These are phyloP conservation scores for Pectinophora gossypiella DNA, from an alignment of 1,140 invertebrate genomes.

Conservation along the genomic window DNA sequence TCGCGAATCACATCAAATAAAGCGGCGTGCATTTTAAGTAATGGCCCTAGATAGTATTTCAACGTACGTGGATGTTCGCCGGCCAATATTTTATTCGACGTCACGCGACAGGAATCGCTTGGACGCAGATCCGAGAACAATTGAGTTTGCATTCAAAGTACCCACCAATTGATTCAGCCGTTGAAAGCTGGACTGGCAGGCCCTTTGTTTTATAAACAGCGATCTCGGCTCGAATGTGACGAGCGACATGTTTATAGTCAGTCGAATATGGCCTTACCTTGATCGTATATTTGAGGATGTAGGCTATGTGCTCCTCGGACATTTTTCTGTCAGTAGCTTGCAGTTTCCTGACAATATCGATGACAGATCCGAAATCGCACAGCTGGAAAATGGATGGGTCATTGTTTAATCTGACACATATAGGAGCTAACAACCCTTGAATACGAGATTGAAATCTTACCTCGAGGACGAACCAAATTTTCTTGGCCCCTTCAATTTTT, in stretches of 20 bases:
- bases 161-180: conserved; percentile 70
- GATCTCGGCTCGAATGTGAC: conserved; percentile 64
- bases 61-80: conserved; percentile 63
- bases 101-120: conserved; percentile 53
- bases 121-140: conserved; percentile 66
- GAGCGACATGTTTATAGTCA: conserved; percentile 73
- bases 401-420: conserved; percentile 13
- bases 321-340: conserved; percentile 82
- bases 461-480: conserved; percentile 94
- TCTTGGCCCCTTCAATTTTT: conserved; percentile 79
- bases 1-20: conserved; percentile 73
- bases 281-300: conserved; percentile 89
- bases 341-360: conserved; percentile 85
- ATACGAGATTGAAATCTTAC: conserved; percentile 74
- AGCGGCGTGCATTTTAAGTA: conserved; percentile 72
- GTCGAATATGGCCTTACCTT: conserved; percentile 79
- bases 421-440: neutral
- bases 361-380: conserved; percentile 87
- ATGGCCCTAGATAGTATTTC: conserved; percentile 73
- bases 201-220: conserved; percentile 71
- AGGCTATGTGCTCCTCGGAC: conserved; percentile 90
- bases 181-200: conserved; percentile 71
- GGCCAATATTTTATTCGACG: conserved; percentile 66
- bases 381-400: conserved; percentile 76
- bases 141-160: conserved; percentile 74